Conservation (phyloP, 2,797 vertebrate genomes). For the Paedocypris micromegethes region DNA sequence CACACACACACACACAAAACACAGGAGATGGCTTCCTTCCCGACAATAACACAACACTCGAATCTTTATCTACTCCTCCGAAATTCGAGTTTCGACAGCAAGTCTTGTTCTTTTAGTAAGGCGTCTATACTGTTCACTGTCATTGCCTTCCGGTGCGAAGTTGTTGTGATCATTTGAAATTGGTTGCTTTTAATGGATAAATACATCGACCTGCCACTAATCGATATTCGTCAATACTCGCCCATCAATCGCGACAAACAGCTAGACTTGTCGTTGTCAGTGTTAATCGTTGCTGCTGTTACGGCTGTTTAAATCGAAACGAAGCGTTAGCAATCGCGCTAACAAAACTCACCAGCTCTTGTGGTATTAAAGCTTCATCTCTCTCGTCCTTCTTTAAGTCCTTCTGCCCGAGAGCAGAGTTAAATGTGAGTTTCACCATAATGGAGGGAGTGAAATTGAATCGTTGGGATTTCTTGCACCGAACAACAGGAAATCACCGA, state of each 20-base stretch:
- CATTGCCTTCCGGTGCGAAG: too few relatives aligned
- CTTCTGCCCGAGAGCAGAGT: constrained; percentile 49
- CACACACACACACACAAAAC: not conserved
- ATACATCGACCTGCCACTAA: not conserved
- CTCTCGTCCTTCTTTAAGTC: constrained; percentile 46
- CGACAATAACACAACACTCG: constrained; percentile 2
- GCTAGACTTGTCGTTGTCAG: too few relatives aligned
- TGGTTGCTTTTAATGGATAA: not conserved
- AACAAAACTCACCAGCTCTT: constrained; percentile 49
- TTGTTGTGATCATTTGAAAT: too few relatives aligned
- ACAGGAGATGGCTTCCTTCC: constrained; percentile 32
- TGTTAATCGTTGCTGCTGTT: not conserved
- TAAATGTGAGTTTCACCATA: constrained; percentile 55
- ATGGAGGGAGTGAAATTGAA: not conserved
- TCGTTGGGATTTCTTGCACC: not conserved
- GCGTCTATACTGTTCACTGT: too few relatives aligned
- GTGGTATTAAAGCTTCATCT: constrained; percentile 49
- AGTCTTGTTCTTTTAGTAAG: too few relatives aligned
- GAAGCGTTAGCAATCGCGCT: constrained; percentile 11
- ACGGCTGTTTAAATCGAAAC: constrained; percentile 8
- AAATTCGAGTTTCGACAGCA: too few relatives aligned
- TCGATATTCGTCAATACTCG: not conserved
- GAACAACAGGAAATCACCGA: not conserved
- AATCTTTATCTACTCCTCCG: too few relatives aligned
- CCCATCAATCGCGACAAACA: not conserved